These are phyloP conservation scores for Athene cunicularia DNA, from an alignment of 2,113 vertebrate genomes.

Conservation along the genomic window DNA sequence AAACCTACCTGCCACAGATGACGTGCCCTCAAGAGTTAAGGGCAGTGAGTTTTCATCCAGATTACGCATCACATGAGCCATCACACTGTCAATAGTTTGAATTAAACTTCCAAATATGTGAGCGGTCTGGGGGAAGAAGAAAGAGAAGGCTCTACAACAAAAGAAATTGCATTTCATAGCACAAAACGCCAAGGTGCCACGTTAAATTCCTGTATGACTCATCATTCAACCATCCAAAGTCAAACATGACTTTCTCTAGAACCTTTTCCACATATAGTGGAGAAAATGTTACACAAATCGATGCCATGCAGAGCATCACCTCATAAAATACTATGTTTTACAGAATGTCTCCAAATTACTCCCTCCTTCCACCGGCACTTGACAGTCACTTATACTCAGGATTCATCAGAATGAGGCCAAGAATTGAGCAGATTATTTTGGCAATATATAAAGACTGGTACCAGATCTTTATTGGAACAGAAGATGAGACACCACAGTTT, in stretches of 20 bases:
- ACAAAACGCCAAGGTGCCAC: not conserved
- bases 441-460: too few species aligned
- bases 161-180: not conserved
- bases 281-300: not conserved
- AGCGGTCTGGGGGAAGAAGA: slow-evolving; percentile 37
- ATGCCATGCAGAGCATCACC: not conserved
- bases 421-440: not conserved
- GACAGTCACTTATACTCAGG: not conserved
- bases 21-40: slow-evolving; percentile 80
- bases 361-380: not conserved
- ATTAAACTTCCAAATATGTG: slow-evolving; percentile 80
- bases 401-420: not conserved
- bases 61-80: slow-evolving; percentile 81
- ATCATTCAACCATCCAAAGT: not conserved
- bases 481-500: not conserved
- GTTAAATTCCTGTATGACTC: not conserved
- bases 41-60: slow-evolving; percentile 56
- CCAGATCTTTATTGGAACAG: not conserved
- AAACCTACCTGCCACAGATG: slow-evolving; percentile 85
- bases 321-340: not conserved
- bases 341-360: accelerated
- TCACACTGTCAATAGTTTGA: slow-evolving; percentile 85
- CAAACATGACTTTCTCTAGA: not conserved
- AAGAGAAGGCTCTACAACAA: not conserved
- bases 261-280: not conserved